phyloP scores from a whole-genome alignment of 2,888 invertebrate genomes.

The Cephus sareptanus region DNA sequence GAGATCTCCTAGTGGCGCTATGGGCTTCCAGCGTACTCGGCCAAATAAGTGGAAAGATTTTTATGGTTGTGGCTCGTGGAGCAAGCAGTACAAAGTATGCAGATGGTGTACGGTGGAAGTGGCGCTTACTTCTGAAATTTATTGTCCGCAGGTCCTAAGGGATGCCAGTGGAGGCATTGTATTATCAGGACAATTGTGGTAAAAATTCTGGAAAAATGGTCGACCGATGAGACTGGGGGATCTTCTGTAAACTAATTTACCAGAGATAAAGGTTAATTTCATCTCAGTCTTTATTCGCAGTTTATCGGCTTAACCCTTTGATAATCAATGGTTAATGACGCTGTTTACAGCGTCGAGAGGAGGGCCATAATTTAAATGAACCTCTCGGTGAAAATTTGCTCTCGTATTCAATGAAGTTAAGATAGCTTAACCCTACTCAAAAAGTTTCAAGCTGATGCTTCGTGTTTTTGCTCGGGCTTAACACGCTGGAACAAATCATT shows the following conservation, averaged over 20 bases:
- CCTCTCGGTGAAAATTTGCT: constrained; percentile 17
- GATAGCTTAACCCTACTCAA: constrained; percentile 17
- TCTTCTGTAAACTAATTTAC: constrained; percentile 13
- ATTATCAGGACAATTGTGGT: not conserved
- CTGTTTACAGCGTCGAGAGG: constrained; percentile 35
- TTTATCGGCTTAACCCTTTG: constrained; percentile 33
- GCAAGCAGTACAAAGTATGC: not conserved
- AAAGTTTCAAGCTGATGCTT: constrained; percentile 11
- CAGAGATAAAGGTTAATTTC: constrained; percentile 13
- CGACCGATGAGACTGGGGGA: not conserved
- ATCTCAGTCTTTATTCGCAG: constrained; percentile 33
- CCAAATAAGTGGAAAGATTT: not conserved
- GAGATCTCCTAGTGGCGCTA: not conserved
- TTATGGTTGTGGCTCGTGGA: not conserved
- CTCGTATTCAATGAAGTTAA: constrained; percentile 1
- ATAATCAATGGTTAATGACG: constrained; percentile 44
- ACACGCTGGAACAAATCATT: not conserved
- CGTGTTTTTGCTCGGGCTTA: not conserved
- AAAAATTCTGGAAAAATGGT: not conserved
- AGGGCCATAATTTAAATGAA: constrained; percentile 30
- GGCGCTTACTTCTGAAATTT: not conserved
- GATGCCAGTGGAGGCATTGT: not conserved
- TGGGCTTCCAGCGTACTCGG: not conserved
- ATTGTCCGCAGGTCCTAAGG: not conserved
- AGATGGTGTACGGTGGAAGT: not conserved